These are phyloP conservation scores for Sinodicranocentrus sp. DNA, from an alignment of 2,888 invertebrate genomes.

Conservation along the genomic window DNA sequence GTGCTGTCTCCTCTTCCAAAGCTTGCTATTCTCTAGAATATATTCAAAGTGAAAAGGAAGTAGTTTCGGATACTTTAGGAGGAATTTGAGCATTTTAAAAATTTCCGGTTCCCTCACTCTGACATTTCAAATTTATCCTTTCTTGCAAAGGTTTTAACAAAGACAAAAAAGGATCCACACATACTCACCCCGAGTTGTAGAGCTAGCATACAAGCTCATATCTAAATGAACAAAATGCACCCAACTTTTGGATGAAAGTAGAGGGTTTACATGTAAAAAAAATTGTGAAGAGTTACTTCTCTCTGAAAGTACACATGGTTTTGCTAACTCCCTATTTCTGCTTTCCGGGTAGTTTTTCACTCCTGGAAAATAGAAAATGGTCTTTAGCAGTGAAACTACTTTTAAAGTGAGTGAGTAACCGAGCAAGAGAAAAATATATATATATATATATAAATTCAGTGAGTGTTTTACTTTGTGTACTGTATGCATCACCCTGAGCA, in stretches of 20 bases:
- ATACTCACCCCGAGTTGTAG: too few relatives aligned
- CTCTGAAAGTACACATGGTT: conserved; percentile 38
- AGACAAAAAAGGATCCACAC: conserved; percentile 54
- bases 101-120: conserved; percentile 60
- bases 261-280: too few relatives aligned
- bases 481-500: conserved; percentile 14
- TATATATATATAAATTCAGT: too few relatives aligned
- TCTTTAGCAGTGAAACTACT: conserved; percentile 42
- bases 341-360: conserved; percentile 45
- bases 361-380: conserved; percentile 39
- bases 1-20: conserved; percentile 30
- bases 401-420: too few relatives aligned
- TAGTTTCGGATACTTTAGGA: conserved; percentile 56
- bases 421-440: not conserved
- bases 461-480: conserved; percentile 38
- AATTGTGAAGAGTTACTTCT: not conserved
- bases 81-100: conserved; percentile 60
- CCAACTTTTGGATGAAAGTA: too few relatives aligned
- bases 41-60: conserved; percentile 60
- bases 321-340: conserved; percentile 39
- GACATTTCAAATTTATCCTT: conserved; percentile 52
- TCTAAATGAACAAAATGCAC: too few relatives aligned
- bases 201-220: too few relatives aligned
- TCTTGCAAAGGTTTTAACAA: conserved; percentile 54
- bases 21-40: conserved; percentile 30